Evolutionary conservation across 2,888 invertebrate species (phyloP).

Genomic region (Drosophila quinaria): DNA sequence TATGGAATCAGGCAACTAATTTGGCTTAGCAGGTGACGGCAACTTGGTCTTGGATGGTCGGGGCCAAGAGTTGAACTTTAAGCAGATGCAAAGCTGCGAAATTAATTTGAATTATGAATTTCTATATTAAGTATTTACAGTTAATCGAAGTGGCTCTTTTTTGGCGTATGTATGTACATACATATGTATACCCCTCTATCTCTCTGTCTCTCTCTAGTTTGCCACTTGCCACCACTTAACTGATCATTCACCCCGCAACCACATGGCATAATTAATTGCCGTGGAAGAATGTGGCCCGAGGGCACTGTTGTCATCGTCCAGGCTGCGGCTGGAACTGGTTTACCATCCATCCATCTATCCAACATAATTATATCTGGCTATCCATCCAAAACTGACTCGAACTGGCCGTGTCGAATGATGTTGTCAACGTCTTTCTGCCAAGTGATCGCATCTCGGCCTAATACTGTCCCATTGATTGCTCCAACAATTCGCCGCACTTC

Average conservation of each 20-base stretch:
- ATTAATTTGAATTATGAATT: constrained; percentile 51
- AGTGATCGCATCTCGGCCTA: constrained; percentile 74
- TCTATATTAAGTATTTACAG: constrained; percentile 44
- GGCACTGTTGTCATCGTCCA: constrained; percentile 39
- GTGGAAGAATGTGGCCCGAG: constrained; percentile 29
- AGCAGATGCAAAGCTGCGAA: constrained; percentile 47
- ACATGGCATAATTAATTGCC: constrained; percentile 59
- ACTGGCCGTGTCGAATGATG: constrained; percentile 60
- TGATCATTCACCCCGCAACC: constrained; percentile 72
- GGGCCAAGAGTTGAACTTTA: constrained; percentile 49
- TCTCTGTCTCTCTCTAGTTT: neutral
- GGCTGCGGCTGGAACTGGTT: neutral
- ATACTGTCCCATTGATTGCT: constrained; percentile 64
- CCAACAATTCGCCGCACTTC: constrained; percentile 56
- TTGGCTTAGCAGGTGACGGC: constrained; percentile 51
- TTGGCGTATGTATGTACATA: too few relatives aligned
- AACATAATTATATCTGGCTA: too few relatives aligned
- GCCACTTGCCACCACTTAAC: constrained; percentile 65
- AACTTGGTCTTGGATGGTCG: neutral
- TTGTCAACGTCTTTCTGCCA: constrained; percentile 60
- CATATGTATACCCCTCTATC: neutral
- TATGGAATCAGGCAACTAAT: constrained; percentile 51
- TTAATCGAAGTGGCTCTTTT: constrained; percentile 26
- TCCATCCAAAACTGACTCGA: constrained; percentile 18
- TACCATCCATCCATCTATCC: constrained; percentile 4